Base-by-base conservation (phyloP, 1,140 invertebrate genomes). In the Branchinecta lynchi region DNA sequence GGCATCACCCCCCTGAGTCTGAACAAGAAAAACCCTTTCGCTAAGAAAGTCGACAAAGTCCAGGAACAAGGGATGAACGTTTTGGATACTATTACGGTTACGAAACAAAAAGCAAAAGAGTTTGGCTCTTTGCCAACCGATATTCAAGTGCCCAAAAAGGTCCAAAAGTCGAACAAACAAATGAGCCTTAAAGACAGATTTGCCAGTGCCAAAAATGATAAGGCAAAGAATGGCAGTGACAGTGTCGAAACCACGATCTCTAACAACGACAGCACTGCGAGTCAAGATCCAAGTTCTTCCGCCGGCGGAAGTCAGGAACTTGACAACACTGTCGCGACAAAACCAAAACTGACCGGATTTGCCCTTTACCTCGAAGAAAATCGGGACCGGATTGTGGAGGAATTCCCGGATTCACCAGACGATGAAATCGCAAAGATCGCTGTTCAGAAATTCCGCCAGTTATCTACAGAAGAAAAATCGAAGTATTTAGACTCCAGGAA, bases 271-370 rank as follows among this genome's bases (percentile, higher is more conserved):
- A 60, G 12, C 6, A 20, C 3, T 12, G 17, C 12, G 12, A 60
- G 51, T 60, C 2, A 60, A 60, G 17, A 60, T 60, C 12, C 3
- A 60, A 20, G 12, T 3, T 12, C 17, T 15, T 15, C 51, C 6
- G 51, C 12, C 12, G 51, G 12, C 12, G 17, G 12, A 15, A 12
- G 17, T 15, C 12, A 60, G 12, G 51, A 20, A 60, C 12, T 15
- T 15, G 51, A 20, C 12, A 60, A 60, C 17, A 6, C 17, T 60
- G 32, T 32, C 1, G 1, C 32, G 32, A 6, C 12, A 6, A 12
- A 60, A 60, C 51, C 51, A 60, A 60, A 60, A 60, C 51, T 60
- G 12, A 60, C 12, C 17, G 51, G 51, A 60, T 60, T 60, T 60
- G 51, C 51, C 3, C 51, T 60, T 1, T 60, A 15, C 17, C 17